A percentile compares a stretch with the other conserved stretches of the same genome.
Evolutionary conservation across 2,113 vertebrate genomes (phyloP).

Genomic region (Cynoglossus semilaevis): DNA sequence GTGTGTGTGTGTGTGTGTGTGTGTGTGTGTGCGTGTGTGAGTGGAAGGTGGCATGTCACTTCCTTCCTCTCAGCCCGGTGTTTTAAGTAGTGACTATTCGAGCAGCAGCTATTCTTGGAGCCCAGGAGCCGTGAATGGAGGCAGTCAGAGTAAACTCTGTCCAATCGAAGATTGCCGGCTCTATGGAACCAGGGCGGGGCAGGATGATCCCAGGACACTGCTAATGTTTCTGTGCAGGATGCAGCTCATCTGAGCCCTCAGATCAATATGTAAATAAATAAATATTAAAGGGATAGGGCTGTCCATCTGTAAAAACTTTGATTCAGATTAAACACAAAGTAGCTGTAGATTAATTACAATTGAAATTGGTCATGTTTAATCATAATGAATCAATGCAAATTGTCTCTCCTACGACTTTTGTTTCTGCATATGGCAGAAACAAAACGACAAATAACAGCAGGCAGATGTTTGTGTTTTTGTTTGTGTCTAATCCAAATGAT

Average conservation of each 20-base stretch:
- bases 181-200: background rate
- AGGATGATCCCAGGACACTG: constrained; percentile 4
- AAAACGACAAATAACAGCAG: too few relatives aligned
- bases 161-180: constrained; percentile 33
- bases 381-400: too few relatives aligned
- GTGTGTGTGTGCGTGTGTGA: constrained; percentile 53
- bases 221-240: background rate
- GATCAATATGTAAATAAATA: too few relatives aligned
- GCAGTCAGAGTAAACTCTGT: constrained; percentile 43
- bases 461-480: too few relatives aligned
- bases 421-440: too few relatives aligned
- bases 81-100: constrained; percentile 47
- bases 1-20: background rate
- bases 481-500: too few relatives aligned
- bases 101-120: constrained; percentile 61
- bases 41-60: constrained; percentile 63
- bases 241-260: background rate
- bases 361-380: too few relatives aligned
- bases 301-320: too few relatives aligned
- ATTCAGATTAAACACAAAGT: too few relatives aligned
- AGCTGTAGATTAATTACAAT: too few relatives aligned
- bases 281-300: too few relatives aligned
- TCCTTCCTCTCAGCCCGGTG: constrained; percentile 50
- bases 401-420: too few relatives aligned
- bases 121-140: constrained; percentile 48